Conservation (phyloP, 2,888 invertebrate species). For the Temnothorax rugatulus region DNA sequence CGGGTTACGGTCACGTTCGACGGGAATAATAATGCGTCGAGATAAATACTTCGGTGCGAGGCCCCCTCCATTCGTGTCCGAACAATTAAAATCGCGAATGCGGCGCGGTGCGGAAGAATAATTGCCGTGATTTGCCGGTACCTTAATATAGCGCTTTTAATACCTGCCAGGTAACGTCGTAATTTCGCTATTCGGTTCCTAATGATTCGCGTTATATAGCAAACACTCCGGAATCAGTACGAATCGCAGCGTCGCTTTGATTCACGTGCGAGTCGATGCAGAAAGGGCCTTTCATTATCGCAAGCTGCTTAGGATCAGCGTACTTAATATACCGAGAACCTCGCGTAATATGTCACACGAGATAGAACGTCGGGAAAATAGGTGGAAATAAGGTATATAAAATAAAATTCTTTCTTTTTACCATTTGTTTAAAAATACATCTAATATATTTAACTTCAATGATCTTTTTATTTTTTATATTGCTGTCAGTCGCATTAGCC, state of each 20-base stretch:
- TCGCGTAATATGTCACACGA: conserved; percentile 11
- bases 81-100: conserved; percentile 64
- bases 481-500: neutral
- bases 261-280: neutral
- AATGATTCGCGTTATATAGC: conserved; percentile 23
- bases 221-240: neutral
- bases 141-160: conserved; percentile 55
- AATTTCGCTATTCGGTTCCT: conserved; percentile 36
- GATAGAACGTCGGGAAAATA: neutral
- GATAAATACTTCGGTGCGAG: conserved; percentile 59
- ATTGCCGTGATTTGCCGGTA: conserved; percentile 63
- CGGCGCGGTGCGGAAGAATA: conserved; percentile 52
- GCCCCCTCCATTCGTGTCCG: neutral
- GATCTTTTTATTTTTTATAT: neutral
- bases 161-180: conserved; percentile 13
- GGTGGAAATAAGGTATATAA: neutral
- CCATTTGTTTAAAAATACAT: neutral
- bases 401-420: neutral
- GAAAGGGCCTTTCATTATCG: neutral
- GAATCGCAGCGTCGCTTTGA: conserved; percentile 15
- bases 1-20: conserved; percentile 66
- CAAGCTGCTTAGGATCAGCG: conserved; percentile 4
- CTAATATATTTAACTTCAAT: neutral
- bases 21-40: conserved; percentile 58
- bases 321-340: neutral